Base-by-base conservation (phyloP, 2,797 vertebrate species). In the Enteromius mattozi region DNA sequence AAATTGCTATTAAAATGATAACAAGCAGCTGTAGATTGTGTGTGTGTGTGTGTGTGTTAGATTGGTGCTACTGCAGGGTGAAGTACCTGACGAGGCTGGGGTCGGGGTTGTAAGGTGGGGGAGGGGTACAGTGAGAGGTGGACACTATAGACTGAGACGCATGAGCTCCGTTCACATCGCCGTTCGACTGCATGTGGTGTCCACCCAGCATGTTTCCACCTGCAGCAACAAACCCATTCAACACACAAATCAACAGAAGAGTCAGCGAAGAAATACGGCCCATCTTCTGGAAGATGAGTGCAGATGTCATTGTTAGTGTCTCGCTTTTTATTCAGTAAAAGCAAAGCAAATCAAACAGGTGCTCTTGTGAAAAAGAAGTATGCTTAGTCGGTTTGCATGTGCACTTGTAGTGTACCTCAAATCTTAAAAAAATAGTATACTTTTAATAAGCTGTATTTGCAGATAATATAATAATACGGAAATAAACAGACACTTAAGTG, bases 61-160 rank as follows among this genome's bases (percentile, higher is more conserved):
- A 92, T 83, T 78, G 78, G 91, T 94, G 93, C 94, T 94, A 95
- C 92, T 95, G 95, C 93, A 96, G 93, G 88, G 10, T 90, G 88
- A 94, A 94, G 92, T 96, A 99, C 98, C 98, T 99, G 96, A 99
- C 94, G 0, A 99, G 97, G 95, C 96, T 96, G 93, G 98, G 97
- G 93, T 99, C 98, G 0, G 98, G 97, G 83, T 96, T 98, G 95
- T 99, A 99, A 71, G 96, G 96, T 9, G 98, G 98, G n/a, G 98
- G 98, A 0, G 98, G 97, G 49, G 96, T 98, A 94, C 97, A 99
- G 92, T 99, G 98, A 0, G 98, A 96, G 35, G 97, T 96, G 0
- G 97, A 97, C 88, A 97, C 95, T 96, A 99, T 94, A 82, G 97
- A 91, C 93, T 99, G 98, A 63, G 96, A 95, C 0, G 96, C 82